Base-by-base conservation (phyloP, 1,140 invertebrate species). In the Melitaea cinxia region DNA sequence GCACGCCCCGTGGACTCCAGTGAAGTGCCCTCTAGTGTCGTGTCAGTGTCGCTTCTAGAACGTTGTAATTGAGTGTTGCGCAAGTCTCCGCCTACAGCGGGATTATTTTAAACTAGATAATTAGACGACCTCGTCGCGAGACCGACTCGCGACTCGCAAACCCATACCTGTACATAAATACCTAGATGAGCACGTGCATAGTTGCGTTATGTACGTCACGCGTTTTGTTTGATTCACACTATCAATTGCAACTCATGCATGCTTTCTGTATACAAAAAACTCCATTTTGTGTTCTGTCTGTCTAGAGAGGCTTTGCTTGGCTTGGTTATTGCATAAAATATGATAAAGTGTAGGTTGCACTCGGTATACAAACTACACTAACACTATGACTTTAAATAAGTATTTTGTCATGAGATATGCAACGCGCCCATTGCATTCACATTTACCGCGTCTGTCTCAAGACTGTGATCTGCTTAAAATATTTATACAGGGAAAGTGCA, bases 21-120 rank as follows among this genome's bases (percentile, higher is more conserved):
- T 86, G 83, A 78, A 85, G 87, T 89, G 87, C 73, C 77, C 42
- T 72, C 65, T 67, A 84, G 84, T 90, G 85, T 82, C 80, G 85
- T 87, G 84, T 77, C 75, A 83, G 87, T 89, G 86, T 82, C 83
- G 85, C 83, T 87, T 88, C 78, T 87, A 88, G 83, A 88, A 87
- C 80, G 75, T 81, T 77, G 75, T 72, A 80, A 78, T 77, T 78
- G 80, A 58, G 56, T 85, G 83, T 86, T 87, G 82, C 85, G 84
- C 85, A 88, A 88, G 80, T 77, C 81, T 78, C 80, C 85, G 84
- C 84, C 83, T 83, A 88, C 83, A 73, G 76, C 76, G 80, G 81
- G 80, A 88, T 85, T 88, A 88, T 88, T 88, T 88, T 86, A 83
- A 86, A 83, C 80, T 81, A 83, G 82, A 83, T 82, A 80, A 79